These are phyloP conservation scores for Hirtodrosophila duncani DNA, from an alignment of 2,888 invertebrate species.

Conservation along the genomic window DNA sequence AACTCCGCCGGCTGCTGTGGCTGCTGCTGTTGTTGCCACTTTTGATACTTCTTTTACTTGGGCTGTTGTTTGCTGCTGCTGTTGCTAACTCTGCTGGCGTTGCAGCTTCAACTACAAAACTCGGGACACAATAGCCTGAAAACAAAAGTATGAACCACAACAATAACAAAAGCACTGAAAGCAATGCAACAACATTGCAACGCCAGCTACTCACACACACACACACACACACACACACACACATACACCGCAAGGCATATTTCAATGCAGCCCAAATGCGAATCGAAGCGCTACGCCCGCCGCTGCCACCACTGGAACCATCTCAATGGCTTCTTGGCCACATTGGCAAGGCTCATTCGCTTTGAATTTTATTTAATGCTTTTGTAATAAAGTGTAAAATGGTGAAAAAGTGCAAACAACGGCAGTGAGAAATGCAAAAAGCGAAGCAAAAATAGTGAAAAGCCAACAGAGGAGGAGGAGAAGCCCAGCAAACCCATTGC, in stretches of 20 bases:
- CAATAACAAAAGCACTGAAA: conserved; percentile 49
- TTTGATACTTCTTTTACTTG: conserved; percentile 44
- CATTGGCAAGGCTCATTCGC: conserved; percentile 56
- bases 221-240: conserved; percentile 13
- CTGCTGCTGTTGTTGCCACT: conserved; percentile 41
- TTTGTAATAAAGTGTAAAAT: conserved; percentile 73
- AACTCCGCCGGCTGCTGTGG: too few relatives aligned
- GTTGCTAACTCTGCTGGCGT: conserved; percentile 5
- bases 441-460: conserved; percentile 5
- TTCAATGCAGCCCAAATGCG: conserved; percentile 49
- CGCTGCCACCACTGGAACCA: neutral
- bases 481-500: conserved; percentile 40
- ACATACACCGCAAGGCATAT: conserved; percentile 37
- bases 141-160: conserved; percentile 63
- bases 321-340: neutral
- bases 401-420: conserved; percentile 71
- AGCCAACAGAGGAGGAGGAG: neutral
- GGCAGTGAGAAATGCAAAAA: conserved; percentile 19
- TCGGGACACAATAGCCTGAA: conserved; percentile 53
- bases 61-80: conserved; percentile 26
- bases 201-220: conserved; percentile 26
- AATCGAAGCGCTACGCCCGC: conserved; percentile 47
- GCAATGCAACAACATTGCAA: conserved; percentile 43
- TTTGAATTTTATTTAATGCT: conserved; percentile 73
- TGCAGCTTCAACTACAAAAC: conserved; percentile 25